Evolutionary conservation across 2,797 vertebrate species (phyloP).

Genomic region (Ceryle rudis): DNA sequence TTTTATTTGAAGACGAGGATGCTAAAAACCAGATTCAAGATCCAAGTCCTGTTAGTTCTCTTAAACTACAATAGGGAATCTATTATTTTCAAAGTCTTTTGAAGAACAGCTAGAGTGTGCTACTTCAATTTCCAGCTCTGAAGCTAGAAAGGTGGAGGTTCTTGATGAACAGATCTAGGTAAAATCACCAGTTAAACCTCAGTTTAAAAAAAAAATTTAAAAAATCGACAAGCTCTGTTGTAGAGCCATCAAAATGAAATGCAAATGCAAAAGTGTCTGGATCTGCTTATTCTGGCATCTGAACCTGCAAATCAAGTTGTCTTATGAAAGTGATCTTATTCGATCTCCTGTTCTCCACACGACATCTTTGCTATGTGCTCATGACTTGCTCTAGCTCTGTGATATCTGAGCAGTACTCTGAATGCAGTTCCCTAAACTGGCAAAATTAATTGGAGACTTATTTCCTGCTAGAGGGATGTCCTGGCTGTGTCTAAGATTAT

Average conservation of each 20-base stretch:
- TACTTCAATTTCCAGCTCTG: background rate
- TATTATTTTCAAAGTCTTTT: background rate
- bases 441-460: background rate
- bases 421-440: background rate
- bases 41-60: background rate
- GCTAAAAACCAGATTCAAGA: background rate
- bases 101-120: background rate
- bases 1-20: background rate
- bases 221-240: background rate
- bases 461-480: background rate
- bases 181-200: background rate
- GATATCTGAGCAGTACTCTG: background rate
- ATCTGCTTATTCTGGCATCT: slow-evolving; percentile 8
- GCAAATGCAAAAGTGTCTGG: slow-evolving; percentile 27
- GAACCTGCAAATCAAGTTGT: background rate
- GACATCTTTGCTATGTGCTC: background rate
- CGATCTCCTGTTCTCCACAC: background rate
- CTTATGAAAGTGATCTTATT: background rate
- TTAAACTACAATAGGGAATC: background rate
- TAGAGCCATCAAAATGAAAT: slow-evolving; percentile 5
- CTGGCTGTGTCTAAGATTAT: background rate
- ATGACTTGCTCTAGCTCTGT: background rate
- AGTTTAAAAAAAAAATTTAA: background rate
- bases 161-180: background rate
- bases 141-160: background rate